phyloP scores from a whole-genome alignment of 2,888 invertebrate species.

The Stratiomys singularior region DNA sequence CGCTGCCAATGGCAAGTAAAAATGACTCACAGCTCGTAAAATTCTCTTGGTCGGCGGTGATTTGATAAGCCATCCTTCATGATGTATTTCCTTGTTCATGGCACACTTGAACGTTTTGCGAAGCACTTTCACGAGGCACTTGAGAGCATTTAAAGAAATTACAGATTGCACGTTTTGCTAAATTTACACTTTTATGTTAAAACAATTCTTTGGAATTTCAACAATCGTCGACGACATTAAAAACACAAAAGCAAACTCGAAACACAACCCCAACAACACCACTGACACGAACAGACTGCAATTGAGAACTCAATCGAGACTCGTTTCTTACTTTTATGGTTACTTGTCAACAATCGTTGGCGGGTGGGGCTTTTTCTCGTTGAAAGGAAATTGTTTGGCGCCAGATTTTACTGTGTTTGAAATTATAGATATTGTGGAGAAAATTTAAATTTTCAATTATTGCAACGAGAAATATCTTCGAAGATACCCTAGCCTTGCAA shows the following conservation, averaged over 20 bases:
- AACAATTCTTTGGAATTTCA: background rate
- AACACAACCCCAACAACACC: constrained; percentile 11
- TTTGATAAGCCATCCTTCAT: constrained; percentile 95
- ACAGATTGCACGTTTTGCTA: background rate
- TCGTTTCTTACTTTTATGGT: background rate
- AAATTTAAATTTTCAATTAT: too few species aligned
- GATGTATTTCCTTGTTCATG: constrained; percentile 77
- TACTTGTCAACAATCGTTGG: background rate
- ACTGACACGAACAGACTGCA: constrained; percentile 21
- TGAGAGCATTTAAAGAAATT: background rate
- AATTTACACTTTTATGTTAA: constrained; percentile 2
- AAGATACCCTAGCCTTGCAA: too few species aligned
- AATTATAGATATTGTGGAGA: background rate
- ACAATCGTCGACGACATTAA: background rate
- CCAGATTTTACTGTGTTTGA: too few species aligned
- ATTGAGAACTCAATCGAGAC: background rate
- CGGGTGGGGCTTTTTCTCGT: constrained; percentile 12
- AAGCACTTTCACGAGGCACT: constrained; percentile 37
- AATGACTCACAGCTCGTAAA: constrained; percentile 88
- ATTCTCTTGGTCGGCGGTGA: constrained; percentile 92
- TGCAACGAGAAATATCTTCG: too few species aligned
- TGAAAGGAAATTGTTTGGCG: too few species aligned
- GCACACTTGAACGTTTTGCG: constrained; percentile 49
- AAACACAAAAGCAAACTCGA: background rate
- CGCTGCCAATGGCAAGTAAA: background rate